Base-by-base conservation (phyloP, 1,140 invertebrate species). In the Brachionus calyciflorus region DNA sequence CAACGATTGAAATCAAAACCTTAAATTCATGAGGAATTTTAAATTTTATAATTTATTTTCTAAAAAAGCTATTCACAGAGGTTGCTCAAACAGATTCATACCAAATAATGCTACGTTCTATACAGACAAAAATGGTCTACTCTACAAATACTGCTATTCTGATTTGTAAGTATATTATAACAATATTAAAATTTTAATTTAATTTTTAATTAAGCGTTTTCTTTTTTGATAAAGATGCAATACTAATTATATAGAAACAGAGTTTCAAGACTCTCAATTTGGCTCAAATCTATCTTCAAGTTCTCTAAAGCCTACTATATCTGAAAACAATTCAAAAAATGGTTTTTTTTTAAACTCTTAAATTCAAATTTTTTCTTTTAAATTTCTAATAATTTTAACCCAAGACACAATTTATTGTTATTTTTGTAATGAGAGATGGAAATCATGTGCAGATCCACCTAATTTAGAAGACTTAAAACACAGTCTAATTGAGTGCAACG, bases 361-460 rank as follows among this genome's bases (percentile, higher is more conserved):
- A 48, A 48, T 5, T 49, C 17, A 49, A 49, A 49, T 19, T 49
- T 49, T 6, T 19, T 10, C 12, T 51, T 21, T 21, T 63, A 63
- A 19, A 7, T 9, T n/a, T 37, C 12, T 17, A 17, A n/a, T 30
- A n/a, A 24, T 30, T 4, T 30, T 40, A 3, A 26, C 44, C 44
- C 24, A 12, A 65, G 60, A 65, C 2, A 28, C 60, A 44, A 65
- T 65, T 24, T 41, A 44, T 14, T 65, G 60, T 24, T 65, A 65
- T 44, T 41, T 44, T 12, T 65, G 60, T 26, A 65, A 65, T 65
- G 33, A 41, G 24, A 37, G 60, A 17, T 65, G 60, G 60, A 44
- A 65, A 44, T 24, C 37, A 30, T 65, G 60, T 9, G 40, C 60
- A 41, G 19, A 65, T 44, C 60, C 60, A 6, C 17, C 19, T 0